A percentile compares a stretch with the other conserved stretches of the same genome.
phyloP scores from a whole-genome alignment of 2,113 vertebrate species.

The Periophthalmodon schlosseri region DNA sequence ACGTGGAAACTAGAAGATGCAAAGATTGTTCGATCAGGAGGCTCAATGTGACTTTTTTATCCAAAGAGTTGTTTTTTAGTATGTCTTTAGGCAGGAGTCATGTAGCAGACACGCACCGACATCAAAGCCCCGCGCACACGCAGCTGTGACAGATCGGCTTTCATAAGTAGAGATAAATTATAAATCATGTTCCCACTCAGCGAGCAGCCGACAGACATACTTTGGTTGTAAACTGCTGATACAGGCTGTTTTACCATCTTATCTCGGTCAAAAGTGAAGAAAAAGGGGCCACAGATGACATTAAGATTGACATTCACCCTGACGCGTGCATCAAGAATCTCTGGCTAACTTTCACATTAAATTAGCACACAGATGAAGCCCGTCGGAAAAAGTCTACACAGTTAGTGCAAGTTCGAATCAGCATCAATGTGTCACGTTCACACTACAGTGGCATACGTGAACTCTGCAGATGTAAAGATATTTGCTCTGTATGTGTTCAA shows the following conservation, averaged over 20 bases:
- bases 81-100: conserved; percentile 13
- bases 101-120: conserved; percentile 5
- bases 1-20: conserved; percentile 16
- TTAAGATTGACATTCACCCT: conserved; percentile 23
- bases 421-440: neutral
- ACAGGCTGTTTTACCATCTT: conserved; percentile 33
- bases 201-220: conserved; percentile 45
- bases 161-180: conserved; percentile 66
- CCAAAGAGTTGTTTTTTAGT: conserved; percentile 23
- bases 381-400: neutral
- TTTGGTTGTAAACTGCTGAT: conserved; percentile 55
- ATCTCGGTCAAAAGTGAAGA: conserved; percentile 28
- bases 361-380: neutral
- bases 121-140: conserved; percentile 6
- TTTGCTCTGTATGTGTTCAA: too few relatives aligned
- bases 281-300: conserved; percentile 16
- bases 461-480: neutral
- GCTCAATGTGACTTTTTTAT: conserved; percentile 18
- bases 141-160: conserved; percentile 35
- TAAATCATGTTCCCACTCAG: conserved; percentile 61
- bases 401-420: neutral
- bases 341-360: conserved; percentile 21
- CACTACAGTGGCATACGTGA: neutral
- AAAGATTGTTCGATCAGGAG: conserved; percentile 13
- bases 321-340: conserved; percentile 3